These are phyloP conservation scores for Dendrocincla tyrannina DNA, from an alignment of 2,797 vertebrate genomes.

Conservation along the genomic window DNA sequence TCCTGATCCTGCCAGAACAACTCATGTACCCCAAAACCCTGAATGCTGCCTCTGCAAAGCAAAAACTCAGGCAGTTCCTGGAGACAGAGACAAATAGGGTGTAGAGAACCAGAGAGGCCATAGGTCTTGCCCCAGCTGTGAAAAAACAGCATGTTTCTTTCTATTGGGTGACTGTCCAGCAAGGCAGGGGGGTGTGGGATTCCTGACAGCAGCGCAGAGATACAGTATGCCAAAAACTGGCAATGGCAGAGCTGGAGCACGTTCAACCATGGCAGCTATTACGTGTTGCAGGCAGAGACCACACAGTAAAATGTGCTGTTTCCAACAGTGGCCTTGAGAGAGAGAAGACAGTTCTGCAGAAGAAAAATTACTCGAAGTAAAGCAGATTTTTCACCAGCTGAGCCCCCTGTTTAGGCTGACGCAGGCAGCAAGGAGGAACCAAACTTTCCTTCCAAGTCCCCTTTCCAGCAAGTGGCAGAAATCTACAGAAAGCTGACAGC, in stretches of 20 bases:
- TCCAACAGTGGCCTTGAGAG: neutral
- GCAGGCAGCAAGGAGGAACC: neutral
- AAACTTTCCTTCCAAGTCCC: neutral
- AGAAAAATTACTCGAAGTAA: constrained; percentile 2
- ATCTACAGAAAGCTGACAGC: neutral
- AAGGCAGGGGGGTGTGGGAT: neutral
- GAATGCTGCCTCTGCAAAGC: neutral
- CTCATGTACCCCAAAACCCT: neutral
- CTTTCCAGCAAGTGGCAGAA: neutral
- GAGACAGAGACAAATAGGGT: neutral
- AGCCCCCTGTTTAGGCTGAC: rapidly evolving
- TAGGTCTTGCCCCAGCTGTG: neutral
- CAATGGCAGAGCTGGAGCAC: neutral
- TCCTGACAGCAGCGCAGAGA: neutral
- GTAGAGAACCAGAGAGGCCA: neutral
- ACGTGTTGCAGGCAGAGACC: neutral
- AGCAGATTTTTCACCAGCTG: neutral
- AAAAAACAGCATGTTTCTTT: neutral
- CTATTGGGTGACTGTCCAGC: neutral
- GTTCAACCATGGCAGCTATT: neutral
- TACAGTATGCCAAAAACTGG: neutral
- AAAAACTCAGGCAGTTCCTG: neutral
- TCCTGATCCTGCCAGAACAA: neutral
- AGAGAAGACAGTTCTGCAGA: neutral
- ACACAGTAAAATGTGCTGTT: neutral